Evolutionary conservation across 2,113 vertebrate species (phyloP), one percentile per base, ranked within the genome.

Genomic region (Myrmecophaga tridactyla): DNA sequence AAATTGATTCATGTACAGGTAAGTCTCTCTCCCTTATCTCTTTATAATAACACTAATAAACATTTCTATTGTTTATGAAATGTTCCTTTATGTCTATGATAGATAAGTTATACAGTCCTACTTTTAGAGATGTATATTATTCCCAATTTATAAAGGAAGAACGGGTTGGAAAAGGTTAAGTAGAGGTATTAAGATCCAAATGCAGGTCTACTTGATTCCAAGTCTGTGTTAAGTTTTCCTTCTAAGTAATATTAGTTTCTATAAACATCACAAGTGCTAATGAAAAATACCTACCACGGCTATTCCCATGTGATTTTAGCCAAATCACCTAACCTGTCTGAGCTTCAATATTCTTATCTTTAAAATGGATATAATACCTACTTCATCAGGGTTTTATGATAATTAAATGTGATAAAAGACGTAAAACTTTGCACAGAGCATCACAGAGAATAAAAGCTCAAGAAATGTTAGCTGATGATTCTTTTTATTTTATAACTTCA

Each of bases 381-480:
- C 23, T 53, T 89, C 46, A 39, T 12, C 51, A 23, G 48, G n/a
- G 21, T 63, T 1, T 76, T 78, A 87, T 58, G 63, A 73, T 89
- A 65, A 94, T 77, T 72, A 87, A 77, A 85, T 77, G 60, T 87
- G 65, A 77, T 80, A 53, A 36, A 6, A 76, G 46, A 60, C 43
- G 9, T 17, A 85, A 53, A 21, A 76, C 21, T 93, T 63, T 78
- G 17, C 36, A 80, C 14, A 92, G 81, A 43, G n/a, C 39, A 78
- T 85, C 69, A 72, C 81, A 93, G 86, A 84, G 46, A 70, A 77
- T 69, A 51, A 83, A 92, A 73, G 43, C 60, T 84, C 53, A 78
- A 85, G 53, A 85, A 89, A 93, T 92, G 86, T 90, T 95, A 90
- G 51, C 62, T 85, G 90, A 86, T 39, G 81, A 89, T 78, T 41